Percentiles rank a stretch among this genome's conserved stretches.
phyloP scores from a whole-genome alignment of 2,888 invertebrate genomes.

The Hermodice carunculata region DNA sequence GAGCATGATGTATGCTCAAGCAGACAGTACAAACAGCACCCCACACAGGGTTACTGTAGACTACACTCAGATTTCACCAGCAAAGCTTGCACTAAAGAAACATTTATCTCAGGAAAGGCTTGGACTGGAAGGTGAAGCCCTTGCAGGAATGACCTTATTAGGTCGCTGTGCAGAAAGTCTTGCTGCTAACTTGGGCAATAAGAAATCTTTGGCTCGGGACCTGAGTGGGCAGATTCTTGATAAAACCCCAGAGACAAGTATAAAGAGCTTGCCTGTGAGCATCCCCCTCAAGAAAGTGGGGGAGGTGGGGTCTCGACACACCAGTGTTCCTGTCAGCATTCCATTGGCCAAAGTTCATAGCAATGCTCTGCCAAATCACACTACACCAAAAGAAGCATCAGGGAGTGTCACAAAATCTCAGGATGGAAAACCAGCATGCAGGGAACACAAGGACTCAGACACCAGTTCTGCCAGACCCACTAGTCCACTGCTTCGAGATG shows the following conservation, averaged over 20 bases:
- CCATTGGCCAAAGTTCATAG: too few relatives aligned
- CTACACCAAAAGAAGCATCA: too few relatives aligned
- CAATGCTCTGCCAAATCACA: too few relatives aligned
- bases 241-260: too few relatives aligned
- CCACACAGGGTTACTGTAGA: conserved; percentile 9
- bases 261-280: conserved; percentile 32
- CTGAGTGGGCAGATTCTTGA: too few relatives aligned
- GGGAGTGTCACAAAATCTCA: too few relatives aligned
- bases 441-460: neutral
- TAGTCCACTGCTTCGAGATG: conserved; percentile 28
- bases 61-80: conserved; percentile 19
- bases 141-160: too few relatives aligned
- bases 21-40: neutral
- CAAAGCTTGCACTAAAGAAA: conserved; percentile 20
- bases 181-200: neutral
- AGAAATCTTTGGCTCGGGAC: too few relatives aligned
- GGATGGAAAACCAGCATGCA: too few relatives aligned
- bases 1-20: neutral
- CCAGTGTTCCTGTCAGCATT: too few relatives aligned
- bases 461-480: neutral
- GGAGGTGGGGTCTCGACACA: neutral
- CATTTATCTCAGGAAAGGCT: conserved; percentile 17
- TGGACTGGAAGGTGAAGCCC: too few relatives aligned
- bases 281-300: conserved; percentile 13
- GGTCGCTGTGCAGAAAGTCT: too few relatives aligned